Evolutionary conservation across 2,113 vertebrate species (phyloP), one percentile per base, ranked within the genome.

Genomic region (Osmerus mordax): DNA sequence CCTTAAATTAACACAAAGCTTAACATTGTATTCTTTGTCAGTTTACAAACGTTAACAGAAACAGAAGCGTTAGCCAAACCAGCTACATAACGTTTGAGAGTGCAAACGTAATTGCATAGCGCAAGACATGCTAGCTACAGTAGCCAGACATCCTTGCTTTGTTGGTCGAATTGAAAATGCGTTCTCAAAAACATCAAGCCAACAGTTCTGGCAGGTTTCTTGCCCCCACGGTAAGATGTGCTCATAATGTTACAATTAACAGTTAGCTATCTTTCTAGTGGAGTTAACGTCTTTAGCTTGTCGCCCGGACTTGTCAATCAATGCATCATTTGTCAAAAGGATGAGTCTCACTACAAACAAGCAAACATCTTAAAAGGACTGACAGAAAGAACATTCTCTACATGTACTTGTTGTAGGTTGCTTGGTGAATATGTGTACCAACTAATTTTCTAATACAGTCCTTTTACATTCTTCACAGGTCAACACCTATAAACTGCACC

Each of bases 401-500:
- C 9, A 12, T 47, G 41, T 47, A 11, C 25, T 28, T 28, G 5
- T 36, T 36, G 32, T 36, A 36, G 32, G 41, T 47, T 47, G 41
- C 41, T 47, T 56, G 16, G 55, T 56, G 4, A 19, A 16, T 56
- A 56, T 19, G n/a, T 16, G 55, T 56, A n/a, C 3, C 13, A n/a
- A n/a, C 55, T 18, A n/a, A 18, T n/a, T 16, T 16, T 16, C 58
- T 47, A 47, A 47, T 12, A 6, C 54, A 56, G 54, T 56, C 7
- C 54, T 56, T 15, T 56, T n/a, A n/a, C n/a, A n/a, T 13, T 79
- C 36, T 67, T 0, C 64, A 25, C 75, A 93, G 91, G 85, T 91
- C 23, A 89, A 82, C 81, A 88, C 85, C 60, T 91, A 89, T 76
- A 91, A 86, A 67, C 72, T 90, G 74, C 90, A 89, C 70, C 53